phyloP scores from a whole-genome alignment of 2,113 vertebrate genomes.

The Phocoena phocoena region DNA sequence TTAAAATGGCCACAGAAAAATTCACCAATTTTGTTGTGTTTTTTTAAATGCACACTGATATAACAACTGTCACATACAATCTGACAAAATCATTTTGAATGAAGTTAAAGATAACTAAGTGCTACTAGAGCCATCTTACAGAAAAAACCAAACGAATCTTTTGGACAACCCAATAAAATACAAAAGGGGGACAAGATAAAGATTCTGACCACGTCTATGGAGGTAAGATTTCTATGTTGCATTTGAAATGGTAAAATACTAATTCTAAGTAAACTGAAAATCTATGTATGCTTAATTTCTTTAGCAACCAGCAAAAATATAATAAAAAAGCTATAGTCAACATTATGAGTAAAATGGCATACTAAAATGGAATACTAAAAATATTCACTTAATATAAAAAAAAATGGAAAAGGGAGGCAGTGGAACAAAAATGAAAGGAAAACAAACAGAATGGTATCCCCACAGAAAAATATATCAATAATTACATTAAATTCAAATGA shows the following conservation, averaged over 20 bases:
- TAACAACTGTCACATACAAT: too few relatives aligned
- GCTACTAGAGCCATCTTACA: too few relatives aligned
- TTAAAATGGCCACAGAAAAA: too few relatives aligned
- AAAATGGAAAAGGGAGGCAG: background rate
- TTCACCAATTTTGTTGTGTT: too few relatives aligned
- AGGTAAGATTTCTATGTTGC: background rate
- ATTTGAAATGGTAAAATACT: background rate
- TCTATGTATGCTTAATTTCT: background rate
- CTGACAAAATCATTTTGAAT: too few relatives aligned
- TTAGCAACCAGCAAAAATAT: background rate
- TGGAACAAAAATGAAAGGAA: background rate
- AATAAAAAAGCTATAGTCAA: background rate
- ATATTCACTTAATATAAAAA: background rate
- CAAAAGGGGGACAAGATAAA: background rate
- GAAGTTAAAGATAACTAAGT: too few relatives aligned
- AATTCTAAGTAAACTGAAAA: background rate
- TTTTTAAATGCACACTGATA: too few relatives aligned
- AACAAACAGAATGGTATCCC: background rate
- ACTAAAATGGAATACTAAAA: background rate
- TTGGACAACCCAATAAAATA: background rate
- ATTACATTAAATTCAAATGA: background rate
- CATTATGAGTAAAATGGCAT: background rate
- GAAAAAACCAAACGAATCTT: too few relatives aligned
- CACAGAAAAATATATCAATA: background rate
- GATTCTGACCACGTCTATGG: background rate